Percentiles rank a stretch among this genome's conserved stretches.
phyloP scores from a whole-genome alignment of 37 sponge, comb jelly and placozoan species.

The Oopsacas minuta region DNA sequence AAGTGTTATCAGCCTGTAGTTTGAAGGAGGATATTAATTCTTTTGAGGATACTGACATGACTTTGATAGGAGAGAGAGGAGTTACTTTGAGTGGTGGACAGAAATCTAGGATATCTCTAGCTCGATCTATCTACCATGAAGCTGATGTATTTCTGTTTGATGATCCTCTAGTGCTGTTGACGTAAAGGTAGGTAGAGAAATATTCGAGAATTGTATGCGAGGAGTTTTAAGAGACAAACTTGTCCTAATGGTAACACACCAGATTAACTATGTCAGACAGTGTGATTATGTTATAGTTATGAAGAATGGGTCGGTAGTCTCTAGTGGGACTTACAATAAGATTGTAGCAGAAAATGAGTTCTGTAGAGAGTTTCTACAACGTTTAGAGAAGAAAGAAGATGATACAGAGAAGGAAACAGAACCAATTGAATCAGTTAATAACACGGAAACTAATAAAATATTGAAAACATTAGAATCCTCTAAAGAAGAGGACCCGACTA shows the following conservation, averaged over 20 bases:
- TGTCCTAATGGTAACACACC: not conserved
- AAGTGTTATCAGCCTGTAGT: not conserved
- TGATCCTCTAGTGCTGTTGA: slow-evolving; percentile 27
- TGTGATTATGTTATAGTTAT: not conserved
- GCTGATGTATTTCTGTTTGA: slow-evolving; percentile 20
- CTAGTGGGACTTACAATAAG: not conserved
- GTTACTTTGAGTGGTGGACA: slow-evolving; percentile 11
- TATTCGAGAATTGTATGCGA: not conserved
- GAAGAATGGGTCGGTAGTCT: not conserved
- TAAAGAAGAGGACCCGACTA: not conserved
- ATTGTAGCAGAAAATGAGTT: not conserved
- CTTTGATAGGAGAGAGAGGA: slow-evolving; percentile 1
- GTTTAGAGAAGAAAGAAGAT: not conserved
- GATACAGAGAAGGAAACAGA: not conserved
- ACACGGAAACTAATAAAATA: not conserved
- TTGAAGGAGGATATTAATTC: not conserved
- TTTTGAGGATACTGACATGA: not conserved
- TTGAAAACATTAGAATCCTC: too few relatives aligned
- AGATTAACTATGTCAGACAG: not conserved
- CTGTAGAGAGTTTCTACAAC: not conserved
- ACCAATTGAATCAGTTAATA: not conserved
- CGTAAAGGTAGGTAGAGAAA: not conserved
- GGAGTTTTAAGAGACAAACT: not conserved
- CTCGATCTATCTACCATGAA: slow-evolving; percentile 17
- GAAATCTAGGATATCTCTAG: slow-evolving; percentile 5